phyloP scores from a whole-genome alignment of 2,113 vertebrate genomes.

The Vanacampus margaritifer region DNA sequence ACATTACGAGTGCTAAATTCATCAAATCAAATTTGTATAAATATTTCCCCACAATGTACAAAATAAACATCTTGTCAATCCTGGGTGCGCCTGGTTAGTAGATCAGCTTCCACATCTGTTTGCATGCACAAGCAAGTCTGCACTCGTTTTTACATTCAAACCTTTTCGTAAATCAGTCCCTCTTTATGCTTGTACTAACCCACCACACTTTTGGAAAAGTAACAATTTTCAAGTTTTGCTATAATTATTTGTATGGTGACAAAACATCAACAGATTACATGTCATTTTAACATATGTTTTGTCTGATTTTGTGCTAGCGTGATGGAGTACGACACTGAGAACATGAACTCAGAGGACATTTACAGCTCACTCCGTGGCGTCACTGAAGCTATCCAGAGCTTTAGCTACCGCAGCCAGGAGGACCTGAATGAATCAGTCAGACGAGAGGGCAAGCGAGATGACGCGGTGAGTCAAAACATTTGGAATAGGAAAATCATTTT shows the following conservation, averaged over 20 bases:
- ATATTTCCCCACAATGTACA: no score
- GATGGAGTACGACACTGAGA: conserved; percentile 98
- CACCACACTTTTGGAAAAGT: neutral
- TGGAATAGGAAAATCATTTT: neutral
- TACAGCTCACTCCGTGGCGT: conserved; percentile 97
- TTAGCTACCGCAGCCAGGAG: conserved; percentile 97
- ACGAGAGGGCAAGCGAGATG: conserved; percentile 91
- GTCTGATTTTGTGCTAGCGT: conserved; percentile 56
- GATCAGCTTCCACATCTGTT: neutral
- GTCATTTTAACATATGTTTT: neutral
- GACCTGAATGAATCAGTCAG: conserved; percentile 93
- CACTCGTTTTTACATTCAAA: neutral
- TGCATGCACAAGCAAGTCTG: neutral
- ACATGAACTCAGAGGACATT: conserved; percentile 99
- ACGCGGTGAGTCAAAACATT: conserved; percentile 78
- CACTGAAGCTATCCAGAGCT: conserved; percentile 97
- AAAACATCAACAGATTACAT: neutral
- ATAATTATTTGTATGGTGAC: conserved; percentile 8
- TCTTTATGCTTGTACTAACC: neutral
- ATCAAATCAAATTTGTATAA: neutral
- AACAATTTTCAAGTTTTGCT: neutral
- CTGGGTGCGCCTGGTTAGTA: neutral
- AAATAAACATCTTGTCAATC: neutral
- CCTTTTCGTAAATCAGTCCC: neutral
- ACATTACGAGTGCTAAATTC: neutral